Base-by-base conservation (phyloP, 2,797 vertebrate genomes). In the Falco concolor region DNA sequence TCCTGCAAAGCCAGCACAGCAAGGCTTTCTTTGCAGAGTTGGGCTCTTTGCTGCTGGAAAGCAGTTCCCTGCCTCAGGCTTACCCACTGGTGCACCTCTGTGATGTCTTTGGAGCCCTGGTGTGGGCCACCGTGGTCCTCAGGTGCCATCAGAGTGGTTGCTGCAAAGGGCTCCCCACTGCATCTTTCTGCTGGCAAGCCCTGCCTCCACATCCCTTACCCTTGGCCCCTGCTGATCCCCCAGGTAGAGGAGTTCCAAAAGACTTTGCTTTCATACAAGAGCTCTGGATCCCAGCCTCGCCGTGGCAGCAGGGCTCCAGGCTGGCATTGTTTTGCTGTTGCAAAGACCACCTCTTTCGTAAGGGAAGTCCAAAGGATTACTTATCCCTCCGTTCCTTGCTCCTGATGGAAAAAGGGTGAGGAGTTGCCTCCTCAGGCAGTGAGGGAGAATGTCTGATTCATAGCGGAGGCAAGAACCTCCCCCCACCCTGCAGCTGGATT, bases 81-180 rank as follows among this genome's bases (percentile, higher is more conserved):
- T 3, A 27, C 17, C 16, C 8, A 5, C 2, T 1, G 4, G 11
- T 34, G 22, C 23, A 34, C 5, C 5, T 38, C 45, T 2, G 4
- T n/a, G 61, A 14, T 13, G 6, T 8, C 11, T 86, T 44, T 44
- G 60, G 69, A 59, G 17, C 25, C 9, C 30, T 34, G 38, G 18
- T 27, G 8, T 38, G 65, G 36, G 17, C 21, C 60, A 73, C 30
- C 5, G 0, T 9, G 40, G 30, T 50, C 44, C 27, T 44, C 23
- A 40, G 64, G 17, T 89, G 36, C 53, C 50, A 38, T 13, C 32
- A 59, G 17, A 76, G 30, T 0, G 1, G 47, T 28, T 40, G 19
- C 17, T 65, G 15, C 60, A 36, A 60, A 65, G 42, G 14, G 20
- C 8, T 57, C 28, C 12, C 16, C 11, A 15, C 38, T 24, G 6